These are phyloP conservation scores for Philypnodon macrostomus DNA, from an alignment of 2,797 vertebrate genomes.

Conservation along the genomic window DNA sequence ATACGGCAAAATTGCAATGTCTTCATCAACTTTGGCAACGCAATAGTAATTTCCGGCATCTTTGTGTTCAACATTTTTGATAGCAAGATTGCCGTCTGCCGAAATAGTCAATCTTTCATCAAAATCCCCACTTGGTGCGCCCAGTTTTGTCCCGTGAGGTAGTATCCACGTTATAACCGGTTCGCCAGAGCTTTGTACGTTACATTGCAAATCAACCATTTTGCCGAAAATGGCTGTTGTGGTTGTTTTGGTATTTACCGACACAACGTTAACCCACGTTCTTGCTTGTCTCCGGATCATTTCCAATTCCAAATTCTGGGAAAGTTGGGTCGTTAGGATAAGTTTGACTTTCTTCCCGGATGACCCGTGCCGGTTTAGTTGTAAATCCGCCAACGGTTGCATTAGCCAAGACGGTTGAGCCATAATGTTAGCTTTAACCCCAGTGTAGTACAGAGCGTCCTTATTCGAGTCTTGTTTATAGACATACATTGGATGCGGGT, in stretches of 20 bases:
- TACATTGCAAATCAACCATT: slow-evolving; percentile 75
- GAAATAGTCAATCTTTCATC: slow-evolving; percentile 77
- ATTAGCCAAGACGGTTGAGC: slow-evolving; percentile 84
- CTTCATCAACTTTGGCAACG: slow-evolving; percentile 74
- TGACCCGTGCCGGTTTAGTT: slow-evolving; percentile 83
- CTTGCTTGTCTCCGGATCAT: slow-evolving; percentile 51
- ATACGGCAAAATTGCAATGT: slow-evolving; percentile 69
- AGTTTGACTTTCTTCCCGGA: slow-evolving; percentile 79
- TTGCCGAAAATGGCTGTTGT: slow-evolving; percentile 71
- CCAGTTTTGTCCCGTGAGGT: slow-evolving; percentile 79
- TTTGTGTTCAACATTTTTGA: slow-evolving; percentile 64
- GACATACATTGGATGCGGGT: slow-evolving; percentile 66
- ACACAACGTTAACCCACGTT: slow-evolving; percentile 86
- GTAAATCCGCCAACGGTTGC: slow-evolving; percentile 81
- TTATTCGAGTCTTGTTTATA: slow-evolving; percentile 83
- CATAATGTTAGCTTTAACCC: slow-evolving; percentile 78
- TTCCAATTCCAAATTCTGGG: slow-evolving; percentile 65
- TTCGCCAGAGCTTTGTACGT: slow-evolving; percentile 79
- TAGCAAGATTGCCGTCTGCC: slow-evolving; percentile 71
- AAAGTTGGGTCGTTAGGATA: slow-evolving; percentile 66
- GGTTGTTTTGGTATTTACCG: slow-evolving; percentile 54
- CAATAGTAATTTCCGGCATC: slow-evolving; percentile 88
- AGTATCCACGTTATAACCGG: slow-evolving; percentile 79
- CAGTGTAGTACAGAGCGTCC: slow-evolving; percentile 87
- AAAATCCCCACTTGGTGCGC: slow-evolving; percentile 64